Conservation (phyloP, 2,113 vertebrate genomes). For the Falcunculus frontatus region DNA sequence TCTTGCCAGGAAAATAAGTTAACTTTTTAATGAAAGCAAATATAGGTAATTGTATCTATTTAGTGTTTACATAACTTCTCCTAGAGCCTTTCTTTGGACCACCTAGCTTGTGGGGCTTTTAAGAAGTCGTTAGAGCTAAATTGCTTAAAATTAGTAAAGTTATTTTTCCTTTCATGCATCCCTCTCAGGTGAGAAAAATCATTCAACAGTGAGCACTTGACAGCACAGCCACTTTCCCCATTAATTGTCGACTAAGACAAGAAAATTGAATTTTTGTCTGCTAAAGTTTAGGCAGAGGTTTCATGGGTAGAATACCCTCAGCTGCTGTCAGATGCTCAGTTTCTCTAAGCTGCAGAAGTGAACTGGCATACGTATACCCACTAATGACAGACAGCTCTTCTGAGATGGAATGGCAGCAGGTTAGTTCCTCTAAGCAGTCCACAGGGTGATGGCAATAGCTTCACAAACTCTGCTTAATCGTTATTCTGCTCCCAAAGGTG, state of each 20-base stretch:
- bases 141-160: not conserved
- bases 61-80: not conserved
- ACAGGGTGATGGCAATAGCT: not conserved
- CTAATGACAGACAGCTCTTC: not conserved
- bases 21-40: not conserved
- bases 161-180: not conserved
- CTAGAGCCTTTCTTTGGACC: not conserved
- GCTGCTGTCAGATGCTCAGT: not conserved
- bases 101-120: not conserved
- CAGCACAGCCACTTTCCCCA: not conserved
- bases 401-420: not conserved
- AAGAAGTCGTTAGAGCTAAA: not conserved
- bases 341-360: not conserved
- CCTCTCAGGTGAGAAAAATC: not conserved
- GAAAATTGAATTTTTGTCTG: not conserved
- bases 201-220: not conserved
- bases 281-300: not conserved
- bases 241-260: not conserved
- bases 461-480: not conserved
- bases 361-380: not conserved
- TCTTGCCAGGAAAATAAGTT: not conserved
- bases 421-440: not conserved
- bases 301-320: not conserved
- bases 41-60: not conserved
- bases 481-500: slow-evolving; percentile 21